Conservation (phyloP, 2,888 invertebrate genomes). For the Dicyrtomina minuta region DNA sequence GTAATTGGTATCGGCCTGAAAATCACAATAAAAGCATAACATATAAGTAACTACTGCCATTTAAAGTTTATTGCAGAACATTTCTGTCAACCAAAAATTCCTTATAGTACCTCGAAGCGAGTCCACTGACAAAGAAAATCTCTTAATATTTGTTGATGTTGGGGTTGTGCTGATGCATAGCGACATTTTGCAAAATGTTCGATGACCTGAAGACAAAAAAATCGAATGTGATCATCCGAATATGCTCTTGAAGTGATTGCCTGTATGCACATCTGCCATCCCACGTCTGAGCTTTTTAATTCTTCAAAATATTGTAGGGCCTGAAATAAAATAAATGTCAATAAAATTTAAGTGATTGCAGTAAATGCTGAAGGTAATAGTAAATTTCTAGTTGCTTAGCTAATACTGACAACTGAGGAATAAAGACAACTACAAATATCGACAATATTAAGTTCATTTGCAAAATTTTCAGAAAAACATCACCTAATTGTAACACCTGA, state of each 20-base stretch:
- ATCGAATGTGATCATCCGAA: slow-evolving; percentile 57
- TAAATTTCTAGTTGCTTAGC: too few species aligned
- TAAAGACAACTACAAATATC: too few species aligned
- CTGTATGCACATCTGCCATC: slow-evolving; percentile 59
- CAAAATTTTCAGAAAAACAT: too few species aligned
- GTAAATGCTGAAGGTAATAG: too few species aligned
- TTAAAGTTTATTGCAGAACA: too few species aligned
- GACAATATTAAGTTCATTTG: too few species aligned
- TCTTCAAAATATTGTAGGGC: slow-evolving; percentile 60
- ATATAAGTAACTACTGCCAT: not conserved
- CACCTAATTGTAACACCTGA: slow-evolving; percentile 14
- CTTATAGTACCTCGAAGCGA: slow-evolving; percentile 57
- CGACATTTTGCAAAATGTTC: slow-evolving; percentile 59
- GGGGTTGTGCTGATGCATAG: slow-evolving; percentile 54
- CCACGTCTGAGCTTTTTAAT: slow-evolving; percentile 58
- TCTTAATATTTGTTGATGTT: slow-evolving; percentile 56
- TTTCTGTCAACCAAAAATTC: too few species aligned
- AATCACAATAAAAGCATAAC: not conserved
- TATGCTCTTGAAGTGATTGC: slow-evolving; percentile 54
- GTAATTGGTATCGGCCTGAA: slow-evolving; percentile 10
- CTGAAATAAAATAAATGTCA: slow-evolving; percentile 35
- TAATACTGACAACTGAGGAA: too few species aligned
- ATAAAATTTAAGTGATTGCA: too few species aligned
- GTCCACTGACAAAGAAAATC: slow-evolving; percentile 57
- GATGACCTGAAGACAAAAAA: slow-evolving; percentile 61